A percentile compares a stretch with the other conserved stretches of the same genome.
These are phyloP conservation scores for Epinephelus lanceolatus DNA, from an alignment of 2,113 vertebrate species.

Conservation along the genomic window DNA sequence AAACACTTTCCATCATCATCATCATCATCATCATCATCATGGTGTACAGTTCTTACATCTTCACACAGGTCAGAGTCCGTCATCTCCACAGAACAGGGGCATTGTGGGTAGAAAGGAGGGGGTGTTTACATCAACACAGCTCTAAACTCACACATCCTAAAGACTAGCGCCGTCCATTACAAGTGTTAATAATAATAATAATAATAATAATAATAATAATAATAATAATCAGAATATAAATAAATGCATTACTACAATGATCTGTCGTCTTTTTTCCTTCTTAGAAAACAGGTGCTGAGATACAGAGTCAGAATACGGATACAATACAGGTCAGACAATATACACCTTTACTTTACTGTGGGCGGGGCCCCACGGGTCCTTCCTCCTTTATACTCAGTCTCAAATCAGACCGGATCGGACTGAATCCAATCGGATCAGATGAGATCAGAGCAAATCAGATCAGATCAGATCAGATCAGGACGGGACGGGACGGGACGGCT, in stretches of 20 bases:
- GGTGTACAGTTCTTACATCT: slow-evolving; percentile 56
- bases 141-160: slow-evolving; percentile 82
- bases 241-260: slow-evolving; percentile 82
- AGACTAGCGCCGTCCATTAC: slow-evolving; percentile 82
- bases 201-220: slow-evolving; percentile 76
- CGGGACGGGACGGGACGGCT: no score
- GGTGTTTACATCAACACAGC: slow-evolving; percentile 74
- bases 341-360: slow-evolving; percentile 46
- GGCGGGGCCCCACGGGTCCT: no score
- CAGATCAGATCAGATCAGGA: no score
- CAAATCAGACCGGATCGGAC: no score
- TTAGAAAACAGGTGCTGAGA: slow-evolving; percentile 76
- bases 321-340: slow-evolving; percentile 76
- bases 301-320: slow-evolving; percentile 74
- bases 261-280: slow-evolving; percentile 68
- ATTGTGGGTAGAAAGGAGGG: slow-evolving; percentile 38
- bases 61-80: slow-evolving; percentile 65
- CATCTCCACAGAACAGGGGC: slow-evolving; percentile 49
- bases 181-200: slow-evolving; percentile 79
- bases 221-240: slow-evolving; percentile 77
- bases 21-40: no score
- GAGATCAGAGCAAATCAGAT: no score
- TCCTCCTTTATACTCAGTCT: no score
- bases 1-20: slow-evolving; percentile 46
- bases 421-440: no score